Conservation (phyloP, 2,113 vertebrate genomes). For the Coregonus clupeaformis region DNA sequence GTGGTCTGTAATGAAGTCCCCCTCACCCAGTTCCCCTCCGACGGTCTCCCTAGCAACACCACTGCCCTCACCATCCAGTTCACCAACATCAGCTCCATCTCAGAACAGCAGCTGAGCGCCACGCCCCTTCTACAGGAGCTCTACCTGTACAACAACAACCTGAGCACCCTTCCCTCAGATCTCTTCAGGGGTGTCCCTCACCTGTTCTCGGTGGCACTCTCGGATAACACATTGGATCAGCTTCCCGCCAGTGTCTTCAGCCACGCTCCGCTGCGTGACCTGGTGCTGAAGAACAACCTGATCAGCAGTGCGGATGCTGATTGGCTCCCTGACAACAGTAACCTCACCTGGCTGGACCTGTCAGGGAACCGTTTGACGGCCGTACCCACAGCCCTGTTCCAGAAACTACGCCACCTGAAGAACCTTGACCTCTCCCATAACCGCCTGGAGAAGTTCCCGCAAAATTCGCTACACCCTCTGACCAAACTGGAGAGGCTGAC, state of each 20-base stretch:
- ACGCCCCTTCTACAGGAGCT: constrained; percentile 73
- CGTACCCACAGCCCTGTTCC: constrained; percentile 59
- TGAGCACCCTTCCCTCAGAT: constrained; percentile 63
- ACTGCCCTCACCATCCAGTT: constrained; percentile 75
- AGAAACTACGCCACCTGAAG: constrained; percentile 56
- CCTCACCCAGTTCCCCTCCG: constrained; percentile 62
- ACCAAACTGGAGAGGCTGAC: constrained; percentile 67
- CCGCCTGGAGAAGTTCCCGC: constrained; percentile 63
- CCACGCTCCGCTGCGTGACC: constrained; percentile 53
- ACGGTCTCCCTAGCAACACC: constrained; percentile 60
- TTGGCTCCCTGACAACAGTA: constrained; percentile 69
- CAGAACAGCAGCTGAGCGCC: constrained; percentile 49
- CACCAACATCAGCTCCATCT: constrained; percentile 75
- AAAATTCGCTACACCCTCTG: constrained; percentile 44
- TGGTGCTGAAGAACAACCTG: constrained; percentile 79
- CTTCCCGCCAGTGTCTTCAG: constrained; percentile 70
- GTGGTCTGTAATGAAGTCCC: constrained; percentile 69
- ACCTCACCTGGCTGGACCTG: constrained; percentile 72
- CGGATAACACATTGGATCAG: constrained; percentile 67
- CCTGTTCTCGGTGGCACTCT: constrained; percentile 79
- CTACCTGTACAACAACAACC: constrained; percentile 79
- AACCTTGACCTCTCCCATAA: constrained; percentile 79
- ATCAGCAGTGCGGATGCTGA: constrained; percentile 38
- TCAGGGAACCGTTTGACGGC: constrained; percentile 70
- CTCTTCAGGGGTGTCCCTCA: constrained; percentile 66